These are phyloP conservation scores for Glyptemys insculpta DNA, from an alignment of 2,797 vertebrate genomes.

Conservation along the genomic window DNA sequence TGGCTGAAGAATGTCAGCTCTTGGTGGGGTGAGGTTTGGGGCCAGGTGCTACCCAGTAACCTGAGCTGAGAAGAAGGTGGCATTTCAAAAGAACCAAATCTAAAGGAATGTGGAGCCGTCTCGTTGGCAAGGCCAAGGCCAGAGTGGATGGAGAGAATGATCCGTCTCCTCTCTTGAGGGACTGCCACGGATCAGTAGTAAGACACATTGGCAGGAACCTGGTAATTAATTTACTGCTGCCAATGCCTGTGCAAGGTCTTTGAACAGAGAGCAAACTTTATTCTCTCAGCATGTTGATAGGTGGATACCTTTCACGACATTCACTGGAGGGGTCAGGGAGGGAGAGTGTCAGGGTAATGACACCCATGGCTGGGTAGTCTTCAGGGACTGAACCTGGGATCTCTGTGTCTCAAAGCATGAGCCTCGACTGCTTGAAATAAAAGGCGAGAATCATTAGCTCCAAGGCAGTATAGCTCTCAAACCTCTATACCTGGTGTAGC, in stretches of 20 bases:
- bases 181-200: neutral
- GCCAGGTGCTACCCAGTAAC: slow-evolving; percentile 22
- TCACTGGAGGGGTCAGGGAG: neutral
- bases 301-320: neutral
- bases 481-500: neutral
- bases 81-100: slow-evolving; percentile 14
- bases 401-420: neutral
- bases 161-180: rapidly evolving
- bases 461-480: neutral
- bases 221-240: neutral
- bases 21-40: neutral
- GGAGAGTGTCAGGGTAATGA: neutral
- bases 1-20: slow-evolving; percentile 43
- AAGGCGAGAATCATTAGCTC: neutral
- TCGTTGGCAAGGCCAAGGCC: neutral
- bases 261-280: rapidly evolving
- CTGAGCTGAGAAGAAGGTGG: slow-evolving; percentile 10
- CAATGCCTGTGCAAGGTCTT: neutral
- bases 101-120: neutral
- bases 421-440: neutral
- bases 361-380: neutral
- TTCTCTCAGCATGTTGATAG: rapidly evolving
- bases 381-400: neutral
- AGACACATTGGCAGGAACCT: slow-evolving; percentile 5
- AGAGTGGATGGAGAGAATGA: neutral